A percentile compares a stretch with the other conserved stretches of the same genome.
phyloP scores from a whole-genome alignment of 2,888 invertebrate species.

The Limenitis camilla region DNA sequence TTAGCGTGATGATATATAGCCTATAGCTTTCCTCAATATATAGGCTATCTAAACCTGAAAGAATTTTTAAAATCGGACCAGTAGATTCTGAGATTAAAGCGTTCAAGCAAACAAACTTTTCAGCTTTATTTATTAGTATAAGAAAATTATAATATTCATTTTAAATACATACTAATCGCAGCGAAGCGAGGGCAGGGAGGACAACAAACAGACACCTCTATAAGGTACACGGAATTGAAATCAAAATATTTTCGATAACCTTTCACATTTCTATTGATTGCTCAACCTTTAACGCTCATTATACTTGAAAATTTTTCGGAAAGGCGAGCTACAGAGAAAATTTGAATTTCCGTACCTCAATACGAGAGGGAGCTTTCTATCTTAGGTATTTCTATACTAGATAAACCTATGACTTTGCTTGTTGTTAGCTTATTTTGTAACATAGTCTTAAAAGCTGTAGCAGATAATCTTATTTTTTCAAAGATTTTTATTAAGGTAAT shows the following conservation, averaged over 20 bases:
- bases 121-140: too few species aligned
- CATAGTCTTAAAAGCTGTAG: not conserved
- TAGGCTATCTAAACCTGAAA: too few species aligned
- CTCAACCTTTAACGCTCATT: conserved; percentile 66
- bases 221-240: not conserved
- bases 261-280: conserved; percentile 59
- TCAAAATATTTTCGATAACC: conserved; percentile 9
- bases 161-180: not conserved
- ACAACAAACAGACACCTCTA: not conserved
- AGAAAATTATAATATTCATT: too few species aligned
- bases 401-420: not conserved
- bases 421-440: not conserved
- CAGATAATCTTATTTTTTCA: too few species aligned
- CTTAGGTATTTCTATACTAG: not conserved
- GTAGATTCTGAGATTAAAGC: too few species aligned
- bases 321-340: conserved; percentile 69
- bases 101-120: too few species aligned
- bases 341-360: conserved; percentile 70
- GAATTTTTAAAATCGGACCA: too few species aligned
- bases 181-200: not conserved
- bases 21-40: too few species aligned
- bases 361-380: conserved; percentile 31
- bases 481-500: too few species aligned
- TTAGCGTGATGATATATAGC: too few species aligned
- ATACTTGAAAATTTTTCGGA: conserved; percentile 66